Evolutionary conservation across 2,888 invertebrate species (phyloP).

Genomic region (Oxyteleia sp.): DNA sequence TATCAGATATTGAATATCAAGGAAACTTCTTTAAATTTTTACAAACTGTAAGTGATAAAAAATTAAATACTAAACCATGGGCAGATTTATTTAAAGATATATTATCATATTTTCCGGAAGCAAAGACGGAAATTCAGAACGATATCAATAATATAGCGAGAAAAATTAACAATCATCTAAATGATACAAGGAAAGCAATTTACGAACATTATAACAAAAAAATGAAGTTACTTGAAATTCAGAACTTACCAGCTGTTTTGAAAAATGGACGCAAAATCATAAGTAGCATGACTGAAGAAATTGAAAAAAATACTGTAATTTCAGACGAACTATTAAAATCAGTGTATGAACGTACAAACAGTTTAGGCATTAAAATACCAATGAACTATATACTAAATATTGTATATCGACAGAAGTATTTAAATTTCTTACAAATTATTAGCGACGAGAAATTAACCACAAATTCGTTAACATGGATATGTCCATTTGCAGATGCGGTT

Average conservation of each 20-base stretch:
- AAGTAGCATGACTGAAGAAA: neutral
- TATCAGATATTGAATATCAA: too few relatives aligned
- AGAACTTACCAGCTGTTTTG: neutral
- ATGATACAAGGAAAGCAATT: too few relatives aligned
- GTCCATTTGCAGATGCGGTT: too few relatives aligned
- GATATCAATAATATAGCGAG: neutral
- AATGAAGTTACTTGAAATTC: neutral
- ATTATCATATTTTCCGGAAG: neutral
- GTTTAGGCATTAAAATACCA: too few relatives aligned
- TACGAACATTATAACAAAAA: neutral
- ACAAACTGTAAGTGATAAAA: too few relatives aligned
- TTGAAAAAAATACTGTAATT: neutral
- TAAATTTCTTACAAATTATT: too few relatives aligned
- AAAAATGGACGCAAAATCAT: neutral
- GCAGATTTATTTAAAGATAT: too few relatives aligned
- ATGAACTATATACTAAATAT: neutral
- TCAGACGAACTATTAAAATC: neutral
- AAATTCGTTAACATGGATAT: too few relatives aligned
- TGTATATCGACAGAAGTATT: neutral
- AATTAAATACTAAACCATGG: too few relatives aligned
- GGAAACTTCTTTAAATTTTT: too few relatives aligned
- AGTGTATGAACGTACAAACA: neutral
- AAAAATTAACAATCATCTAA: neutral
- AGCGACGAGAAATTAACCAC: neutral
- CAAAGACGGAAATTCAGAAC: neutral